Evolutionary conservation across 2,888 invertebrate species (phyloP), one percentile per base, ranked within the genome.

Genomic region (Bedellia somnulentella): DNA sequence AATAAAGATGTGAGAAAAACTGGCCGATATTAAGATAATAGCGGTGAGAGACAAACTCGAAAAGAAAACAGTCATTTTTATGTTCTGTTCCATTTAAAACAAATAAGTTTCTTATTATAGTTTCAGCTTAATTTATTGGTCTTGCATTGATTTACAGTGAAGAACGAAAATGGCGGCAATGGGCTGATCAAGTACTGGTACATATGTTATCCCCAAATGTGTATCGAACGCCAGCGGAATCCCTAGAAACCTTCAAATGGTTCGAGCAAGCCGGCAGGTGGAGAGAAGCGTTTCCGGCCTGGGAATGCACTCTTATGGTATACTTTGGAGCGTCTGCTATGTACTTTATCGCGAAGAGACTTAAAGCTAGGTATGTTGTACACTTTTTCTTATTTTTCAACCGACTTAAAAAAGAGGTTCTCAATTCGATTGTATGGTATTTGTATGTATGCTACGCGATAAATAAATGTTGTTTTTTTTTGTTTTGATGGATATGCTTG

Each of bases 201-300:
- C 98, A 97, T 55, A 85, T 87, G 1, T 75, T 99, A 18, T 97
- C 98, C 0, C 99, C 99, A 0, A 99, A 99, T 62, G 94, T 97
- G 16, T 99, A 99, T 54, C 82, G 96, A 34, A 91, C 91, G 0
- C 62, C 81, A 1, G 64, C 73, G 1, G 98, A 99, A 68, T 83
- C 98, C 0, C 59, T 93, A 13, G 87, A 93, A 54, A 90, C 98
- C 0, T 98, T 99, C 61, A 82, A 85, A 40, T 94, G 95, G 89
- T 98, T 98, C 63, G 91, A 94, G 3, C 78, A 89, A 43, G 89
- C 87, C 6, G 98, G 97, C 0, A 87, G 90, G 36, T 99, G 98
- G 98, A 84, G 89, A 33, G 80, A 87, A 33, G 82, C 89, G 43
- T 98, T 98, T 56, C 87, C 93, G 0, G 52, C 78, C 1, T 90